These are phyloP conservation scores for Megalops atlanticus DNA, from an alignment of 2,113 vertebrate species.

Conservation along the genomic window DNA sequence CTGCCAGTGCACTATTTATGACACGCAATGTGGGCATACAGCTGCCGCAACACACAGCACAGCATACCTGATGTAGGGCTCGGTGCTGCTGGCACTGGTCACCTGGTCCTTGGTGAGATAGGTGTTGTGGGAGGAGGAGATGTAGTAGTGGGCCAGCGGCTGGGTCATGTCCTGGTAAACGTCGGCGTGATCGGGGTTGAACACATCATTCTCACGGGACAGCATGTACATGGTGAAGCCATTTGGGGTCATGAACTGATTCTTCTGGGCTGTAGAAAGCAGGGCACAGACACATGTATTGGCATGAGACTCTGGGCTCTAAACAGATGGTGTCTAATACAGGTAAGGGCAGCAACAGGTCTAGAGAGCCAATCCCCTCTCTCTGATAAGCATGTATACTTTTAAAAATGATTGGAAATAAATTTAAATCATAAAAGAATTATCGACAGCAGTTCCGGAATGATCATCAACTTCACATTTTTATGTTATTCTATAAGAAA, in stretches of 20 bases:
- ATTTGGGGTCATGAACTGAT: slow-evolving; percentile 87
- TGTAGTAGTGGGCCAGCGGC: slow-evolving; percentile 90
- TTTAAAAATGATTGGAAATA: too few relatives aligned
- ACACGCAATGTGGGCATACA: too few relatives aligned
- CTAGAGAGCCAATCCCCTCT: not conserved
- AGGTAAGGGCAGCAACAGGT: not conserved
- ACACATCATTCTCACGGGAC: slow-evolving; percentile 80
- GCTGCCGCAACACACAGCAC: too few relatives aligned
- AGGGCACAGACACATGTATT: not conserved
- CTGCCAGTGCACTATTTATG: too few relatives aligned
- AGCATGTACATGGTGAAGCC: slow-evolving; percentile 96
- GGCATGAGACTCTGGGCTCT: not conserved
- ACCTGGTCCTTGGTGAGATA: slow-evolving; percentile 93
- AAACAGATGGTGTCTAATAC: not conserved
- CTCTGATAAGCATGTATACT: too few relatives aligned
- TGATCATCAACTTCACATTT: too few relatives aligned
- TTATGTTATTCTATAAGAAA: too few relatives aligned
- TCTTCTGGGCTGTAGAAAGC: slow-evolving; percentile 83
- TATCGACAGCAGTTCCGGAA: too few relatives aligned
- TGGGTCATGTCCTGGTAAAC: slow-evolving; percentile 90
- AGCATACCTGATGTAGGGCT: slow-evolving; percentile 87
- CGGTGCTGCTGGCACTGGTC: slow-evolving; percentile 87
- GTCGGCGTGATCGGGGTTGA: slow-evolving; percentile 74
- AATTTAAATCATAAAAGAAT: too few relatives aligned
- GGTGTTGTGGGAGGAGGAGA: slow-evolving; percentile 95